Evolutionary conservation across 2,888 invertebrate species (phyloP), one percentile per base, ranked within the genome.

Genomic region (Caenorhabditis auriculariae): DNA sequence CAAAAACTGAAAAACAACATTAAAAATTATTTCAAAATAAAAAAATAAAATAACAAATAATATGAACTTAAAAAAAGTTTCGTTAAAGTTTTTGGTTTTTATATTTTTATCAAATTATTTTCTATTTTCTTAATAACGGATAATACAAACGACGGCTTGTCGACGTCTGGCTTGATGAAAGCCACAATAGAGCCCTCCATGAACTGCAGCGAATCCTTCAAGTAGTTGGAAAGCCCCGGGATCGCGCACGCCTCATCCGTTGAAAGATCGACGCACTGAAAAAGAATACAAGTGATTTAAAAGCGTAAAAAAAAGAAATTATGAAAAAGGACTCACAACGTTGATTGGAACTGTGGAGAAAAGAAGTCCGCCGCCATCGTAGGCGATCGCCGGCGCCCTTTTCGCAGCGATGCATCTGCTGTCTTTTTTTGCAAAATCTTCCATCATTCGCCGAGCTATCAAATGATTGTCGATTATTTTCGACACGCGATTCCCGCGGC

Each of bases 391-490:
- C 3, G 47, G 54, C 3, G 15, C 29, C 3, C 48, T 24, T 17
- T 49, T 27, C 7, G n/a, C 6, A 9, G 21, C 12, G 5, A 32
- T 7, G 21, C 42, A 6, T 4, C 37, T 48, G 9, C 37, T 37
- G n/a, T 38, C 50, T 6, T 39, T 47, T 6, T 37, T 27, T 0
- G 12, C 19, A 43, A 42, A 50, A 6, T 51, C 28, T 12, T 58
- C 50, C 0, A 63, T 19, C 27, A 63, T 28, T 19, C 35, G 32
- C 1, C 37, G 26, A 4, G 55, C 28, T 2, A 63, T 38, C 35
- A 59, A 44, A 41, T 59, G 59, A 19, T 63, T 59, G 21, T 63
- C 59, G 6, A 32, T 32, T 26, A 55, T 57, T 37, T 63, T 63
- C 15, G 51, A 49, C 15, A 46, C 49, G 5, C 62, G 62, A 41